Percentiles rank a stretch among this genome's conserved stretches.
phyloP scores from a whole-genome alignment of 2,888 invertebrate species.

The Eristalis tenax region DNA sequence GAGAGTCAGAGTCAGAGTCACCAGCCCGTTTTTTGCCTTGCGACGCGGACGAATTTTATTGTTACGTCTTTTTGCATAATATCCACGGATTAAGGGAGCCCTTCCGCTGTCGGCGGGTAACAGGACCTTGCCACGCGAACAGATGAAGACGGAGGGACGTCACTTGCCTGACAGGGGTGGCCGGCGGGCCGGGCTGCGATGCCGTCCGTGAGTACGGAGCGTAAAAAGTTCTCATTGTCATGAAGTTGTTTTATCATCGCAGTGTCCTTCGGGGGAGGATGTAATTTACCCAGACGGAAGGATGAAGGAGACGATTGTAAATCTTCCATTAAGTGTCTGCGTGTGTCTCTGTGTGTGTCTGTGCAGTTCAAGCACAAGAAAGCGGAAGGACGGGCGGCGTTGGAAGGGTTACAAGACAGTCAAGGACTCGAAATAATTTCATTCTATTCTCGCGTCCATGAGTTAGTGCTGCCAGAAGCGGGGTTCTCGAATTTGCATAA shows the following conservation, averaged over 20 bases:
- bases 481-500: slow-evolving; percentile 46
- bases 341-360: no score
- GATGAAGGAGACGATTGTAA: slow-evolving; percentile 49
- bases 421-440: slow-evolving; percentile 36
- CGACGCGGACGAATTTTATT: not conserved
- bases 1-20: not conserved
- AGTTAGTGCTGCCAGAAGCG: slow-evolving; percentile 12
- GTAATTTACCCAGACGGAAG: slow-evolving; percentile 58
- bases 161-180: slow-evolving; percentile 48
- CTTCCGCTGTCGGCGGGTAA: not conserved
- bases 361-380: no score
- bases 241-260: slow-evolving; percentile 53
- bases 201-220: slow-evolving; percentile 11
- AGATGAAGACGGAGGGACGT: slow-evolving; percentile 19
- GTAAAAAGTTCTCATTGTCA: slow-evolving; percentile 59
- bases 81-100: slow-evolving; percentile 60
- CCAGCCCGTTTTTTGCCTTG: not conserved
- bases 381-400: not conserved
- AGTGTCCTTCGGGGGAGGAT: slow-evolving; percentile 39
- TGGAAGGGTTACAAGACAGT: not conserved
- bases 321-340: slow-evolving; percentile 47
- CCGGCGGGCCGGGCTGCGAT: not conserved
- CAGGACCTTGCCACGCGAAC: not conserved
- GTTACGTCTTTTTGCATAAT: slow-evolving; percentile 66
- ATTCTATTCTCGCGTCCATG: slow-evolving; percentile 32